These are phyloP conservation scores for Platygyra sinensis DNA, from an alignment of 64 coral and sea anemone genomes.

Conservation along the genomic window DNA sequence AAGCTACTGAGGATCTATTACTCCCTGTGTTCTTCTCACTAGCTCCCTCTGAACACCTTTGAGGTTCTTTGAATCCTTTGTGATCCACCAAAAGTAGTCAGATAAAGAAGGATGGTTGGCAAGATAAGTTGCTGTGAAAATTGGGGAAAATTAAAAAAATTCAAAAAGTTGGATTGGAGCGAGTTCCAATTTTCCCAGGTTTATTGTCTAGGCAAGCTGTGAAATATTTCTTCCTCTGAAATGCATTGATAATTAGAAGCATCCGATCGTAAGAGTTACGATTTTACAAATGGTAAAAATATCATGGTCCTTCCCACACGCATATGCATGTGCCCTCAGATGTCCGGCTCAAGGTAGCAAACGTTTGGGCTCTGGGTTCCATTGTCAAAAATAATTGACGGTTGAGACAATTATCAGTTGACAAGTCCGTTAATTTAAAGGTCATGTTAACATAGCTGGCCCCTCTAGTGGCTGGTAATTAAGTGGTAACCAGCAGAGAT, in stretches of 20 bases:
- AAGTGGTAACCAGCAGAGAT: too few relatives aligned
- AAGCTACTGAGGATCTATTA: not conserved
- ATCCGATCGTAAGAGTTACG: not conserved
- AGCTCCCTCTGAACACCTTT: not conserved
- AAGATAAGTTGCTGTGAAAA: constrained; percentile 18
- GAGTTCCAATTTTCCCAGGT: constrained; percentile 12
- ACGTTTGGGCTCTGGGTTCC: not conserved
- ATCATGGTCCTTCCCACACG: not conserved
- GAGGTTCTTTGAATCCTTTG: not conserved
- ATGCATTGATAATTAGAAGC: not conserved
- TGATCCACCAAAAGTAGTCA: not conserved
- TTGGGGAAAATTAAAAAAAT: constrained; percentile 7
- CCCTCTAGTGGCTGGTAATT: too few relatives aligned
- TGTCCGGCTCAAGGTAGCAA: not conserved
- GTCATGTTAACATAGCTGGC: too few relatives aligned
- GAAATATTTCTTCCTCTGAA: not conserved
- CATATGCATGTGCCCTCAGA: not conserved
- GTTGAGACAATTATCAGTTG: too few relatives aligned
- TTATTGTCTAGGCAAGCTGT: constrained; percentile 2
- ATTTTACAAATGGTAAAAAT: not conserved
- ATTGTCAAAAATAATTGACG: not conserved
- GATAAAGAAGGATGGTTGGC: not conserved
- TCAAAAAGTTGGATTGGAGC: constrained; percentile 3
- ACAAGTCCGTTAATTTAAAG: too few relatives aligned
- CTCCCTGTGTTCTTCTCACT: not conserved